Evolutionary conservation across 2,113 vertebrate species (phyloP), one percentile per base, ranked within the genome.

Genomic region (Axis porcinus): DNA sequence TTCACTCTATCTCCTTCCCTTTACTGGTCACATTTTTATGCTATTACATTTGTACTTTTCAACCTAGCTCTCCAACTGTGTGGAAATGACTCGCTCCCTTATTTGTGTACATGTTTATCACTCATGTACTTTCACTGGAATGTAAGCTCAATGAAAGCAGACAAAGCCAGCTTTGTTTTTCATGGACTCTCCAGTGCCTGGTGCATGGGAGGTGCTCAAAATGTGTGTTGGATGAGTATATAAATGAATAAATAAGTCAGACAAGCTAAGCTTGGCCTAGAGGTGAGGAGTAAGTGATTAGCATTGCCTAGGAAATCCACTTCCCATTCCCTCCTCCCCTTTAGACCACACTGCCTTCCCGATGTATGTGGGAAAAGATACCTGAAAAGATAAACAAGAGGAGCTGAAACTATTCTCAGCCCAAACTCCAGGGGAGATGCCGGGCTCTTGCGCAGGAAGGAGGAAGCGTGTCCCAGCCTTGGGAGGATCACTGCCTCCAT

Each of bases 361-460:
- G 23, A 98, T 96, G 93, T 97, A 97, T 97, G 97, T 98, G 97
- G 93, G 97, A 97, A 98, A 98, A 98, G 97, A 98, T 98, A 98
- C 81, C 87, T 70, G 8, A 67, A 92, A 82, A 94, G 97, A 98
- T 97, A 96, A 81, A 84, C 64, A 25, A 86, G 93, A 92, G 57
- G 40, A 88, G 79, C 92, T 79, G 55, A 87, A 97, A 86, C 60
- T 76, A 82, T 92, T 93, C 91, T 67, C 93, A 97, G 83, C 62
- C 58, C 86, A 81, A 3, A 84, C 52, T n/a, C 6, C 67, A 95
- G 57, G 70, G 82, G 91, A 89, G 45, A 43, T 0, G 30, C 89
- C 86, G 0, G 60, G n/a, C 64, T 60, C 45, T 9, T 0, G 5
- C 17, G 0, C 28, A 91, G 82, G 82, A 36, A n/a, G 93, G 87